Base-by-base conservation (phyloP, 2,888 invertebrate genomes). In the Agrochola litura region DNA sequence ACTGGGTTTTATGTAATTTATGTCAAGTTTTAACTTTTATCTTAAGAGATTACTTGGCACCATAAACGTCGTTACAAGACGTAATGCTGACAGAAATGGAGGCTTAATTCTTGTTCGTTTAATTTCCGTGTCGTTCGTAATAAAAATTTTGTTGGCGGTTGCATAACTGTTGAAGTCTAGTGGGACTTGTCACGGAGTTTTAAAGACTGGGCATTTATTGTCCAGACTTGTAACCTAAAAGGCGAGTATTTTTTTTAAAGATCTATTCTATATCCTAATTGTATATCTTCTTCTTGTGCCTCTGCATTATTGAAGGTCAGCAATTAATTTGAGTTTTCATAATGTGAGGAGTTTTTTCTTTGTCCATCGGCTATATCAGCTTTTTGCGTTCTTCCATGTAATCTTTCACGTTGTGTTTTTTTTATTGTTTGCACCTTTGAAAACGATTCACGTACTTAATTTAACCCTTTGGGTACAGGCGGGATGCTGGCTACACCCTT, bases 11-110 rank as follows among this genome's bases (percentile, higher is more conserved):
- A 87, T 58, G 87, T 87, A 84, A 88, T 73, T 73, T 79, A 86
- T 86, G 79, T 89, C 86, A 86, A 89, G 86, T 73, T 68, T 79
- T 78, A 74, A 85, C 80, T 80, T 78, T 81, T 84, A 85, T 80
- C 73, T 72, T 64, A 69, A 65, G 41, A 74, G 74, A 74, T 83
- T 81, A 84, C 25, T 84, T 78, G 64, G 16, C 82, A 71, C 79
- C 64, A 68, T 84, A 85, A 85, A 79, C 41, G 85, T 73, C 70
- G 70, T 46, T 67, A 43, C 56, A 64, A 74, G 82, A 79, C 70
- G 82, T 82, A 85, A 85, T 85, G 61, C 49, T 22, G 60, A 46
- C 73, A 79, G 82, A 79, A 82, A 73, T 76, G 61, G 74, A 56
- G 52, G 61, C 60, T 81, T 84, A 74, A 71, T 61, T 65, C 81